A percentile compares a stretch with the other conserved stretches of the same genome.
Conservation (phyloP, 2,888 invertebrate species). For the Xanthia icteritia region DNA sequence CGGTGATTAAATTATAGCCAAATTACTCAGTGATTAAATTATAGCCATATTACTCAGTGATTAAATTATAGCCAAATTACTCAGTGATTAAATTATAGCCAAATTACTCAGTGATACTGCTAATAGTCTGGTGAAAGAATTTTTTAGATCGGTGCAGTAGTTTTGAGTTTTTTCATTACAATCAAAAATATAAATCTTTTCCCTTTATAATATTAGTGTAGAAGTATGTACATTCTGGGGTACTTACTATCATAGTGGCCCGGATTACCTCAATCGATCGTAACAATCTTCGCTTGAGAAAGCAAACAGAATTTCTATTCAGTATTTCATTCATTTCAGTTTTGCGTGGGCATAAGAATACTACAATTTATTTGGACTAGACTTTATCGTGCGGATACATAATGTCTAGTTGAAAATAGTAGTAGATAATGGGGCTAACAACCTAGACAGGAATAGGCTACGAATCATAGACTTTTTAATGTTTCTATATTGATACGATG, state of each 20-base stretch:
- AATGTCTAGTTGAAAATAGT: constrained; percentile 32
- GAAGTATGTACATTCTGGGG: not conserved
- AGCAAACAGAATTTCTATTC: constrained; percentile 37
- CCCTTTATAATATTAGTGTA: too few relatives aligned
- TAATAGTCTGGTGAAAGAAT: too few relatives aligned
- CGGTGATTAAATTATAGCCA: too few relatives aligned
- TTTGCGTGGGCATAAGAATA: constrained; percentile 56
- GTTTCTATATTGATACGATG: not conserved
- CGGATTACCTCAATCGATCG: constrained; percentile 25
- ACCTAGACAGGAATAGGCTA: constrained; percentile 30
- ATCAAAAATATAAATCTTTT: too few relatives aligned
- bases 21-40: too few relatives aligned
- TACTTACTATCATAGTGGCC: constrained; percentile 11
- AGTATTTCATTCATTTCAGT: constrained; percentile 57
- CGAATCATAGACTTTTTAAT: constrained; percentile 19
- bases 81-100: too few relatives aligned
- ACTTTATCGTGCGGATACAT: constrained; percentile 38
- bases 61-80: too few relatives aligned
- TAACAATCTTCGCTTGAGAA: constrained; percentile 27
- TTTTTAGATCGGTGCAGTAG: too few relatives aligned
- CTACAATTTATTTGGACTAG: constrained; percentile 46
- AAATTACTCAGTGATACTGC: too few relatives aligned
- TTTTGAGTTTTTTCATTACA: too few relatives aligned
- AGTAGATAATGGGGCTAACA: constrained; percentile 43
- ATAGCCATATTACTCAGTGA: too few relatives aligned